Evolutionary conservation across 2,113 vertebrate genomes (phyloP).

Genomic region (Agelaius tricolor): DNA sequence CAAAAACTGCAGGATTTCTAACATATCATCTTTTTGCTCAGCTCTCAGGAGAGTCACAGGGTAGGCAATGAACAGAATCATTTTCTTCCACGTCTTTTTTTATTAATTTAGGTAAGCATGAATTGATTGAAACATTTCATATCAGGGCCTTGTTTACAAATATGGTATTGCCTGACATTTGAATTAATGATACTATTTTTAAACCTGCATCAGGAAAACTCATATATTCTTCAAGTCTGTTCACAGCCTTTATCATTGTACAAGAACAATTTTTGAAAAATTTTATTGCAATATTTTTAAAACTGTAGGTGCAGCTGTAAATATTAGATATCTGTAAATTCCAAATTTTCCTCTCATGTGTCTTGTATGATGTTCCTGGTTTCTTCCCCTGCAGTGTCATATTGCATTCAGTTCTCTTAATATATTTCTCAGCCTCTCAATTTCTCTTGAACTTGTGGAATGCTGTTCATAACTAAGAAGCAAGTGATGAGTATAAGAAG

Average conservation of each 20-base stretch:
- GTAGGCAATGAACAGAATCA: background rate
- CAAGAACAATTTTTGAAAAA: background rate
- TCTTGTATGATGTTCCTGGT: background rate
- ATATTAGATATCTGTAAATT: background rate
- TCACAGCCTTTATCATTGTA: background rate
- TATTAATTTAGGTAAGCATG: background rate
- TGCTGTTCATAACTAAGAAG: background rate
- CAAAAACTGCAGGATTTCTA: background rate
- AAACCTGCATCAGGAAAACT: background rate
- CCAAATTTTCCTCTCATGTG: rapidly evolving
- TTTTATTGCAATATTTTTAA: background rate
- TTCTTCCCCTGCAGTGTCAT: background rate
- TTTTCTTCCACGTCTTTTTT: background rate
- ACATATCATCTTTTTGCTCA: background rate
- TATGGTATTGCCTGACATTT: background rate
- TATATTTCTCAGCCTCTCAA: background rate
- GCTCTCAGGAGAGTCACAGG: background rate
- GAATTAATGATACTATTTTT: background rate
- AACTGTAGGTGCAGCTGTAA: background rate
- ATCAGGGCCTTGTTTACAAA: background rate
- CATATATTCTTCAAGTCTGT: background rate
- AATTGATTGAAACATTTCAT: background rate
- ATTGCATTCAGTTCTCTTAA: background rate
- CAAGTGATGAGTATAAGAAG: background rate
- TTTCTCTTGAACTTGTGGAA: background rate